phyloP scores from a whole-genome alignment of 2,113 vertebrate species.

The Apteryx owenii region DNA sequence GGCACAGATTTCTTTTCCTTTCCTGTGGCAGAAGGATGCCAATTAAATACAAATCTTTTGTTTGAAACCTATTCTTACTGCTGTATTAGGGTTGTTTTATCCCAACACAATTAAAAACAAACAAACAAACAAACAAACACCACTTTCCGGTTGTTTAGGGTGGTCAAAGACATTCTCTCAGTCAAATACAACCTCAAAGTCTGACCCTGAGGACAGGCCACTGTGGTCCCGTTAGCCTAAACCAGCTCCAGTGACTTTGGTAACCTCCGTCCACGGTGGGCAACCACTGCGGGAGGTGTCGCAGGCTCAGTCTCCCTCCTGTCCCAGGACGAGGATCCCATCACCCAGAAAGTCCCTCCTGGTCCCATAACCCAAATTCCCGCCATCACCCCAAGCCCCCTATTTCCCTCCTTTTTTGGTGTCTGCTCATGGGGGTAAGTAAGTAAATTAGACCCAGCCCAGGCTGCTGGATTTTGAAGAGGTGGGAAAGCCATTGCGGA shows the following conservation, averaged over 20 bases:
- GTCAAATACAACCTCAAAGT: not conserved
- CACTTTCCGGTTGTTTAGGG: not conserved
- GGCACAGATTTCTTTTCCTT: conserved; percentile 7
- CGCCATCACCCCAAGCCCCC: not conserved
- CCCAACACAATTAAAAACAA: not conserved
- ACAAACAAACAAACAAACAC: not conserved
- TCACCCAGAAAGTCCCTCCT: not conserved
- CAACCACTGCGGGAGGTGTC: not conserved
- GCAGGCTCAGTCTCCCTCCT: rapidly evolving
- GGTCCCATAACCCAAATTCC: not conserved
- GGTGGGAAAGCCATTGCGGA: not conserved
- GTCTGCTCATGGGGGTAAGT: not conserved
- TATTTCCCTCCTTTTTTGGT: not conserved
- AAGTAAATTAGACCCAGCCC: not conserved
- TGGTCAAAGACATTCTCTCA: not conserved
- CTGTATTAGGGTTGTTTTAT: not conserved
- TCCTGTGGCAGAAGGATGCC: conserved; percentile 32
- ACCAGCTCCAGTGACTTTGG: not conserved
- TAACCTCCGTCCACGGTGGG: rapidly evolving
- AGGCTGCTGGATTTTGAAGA: not conserved
- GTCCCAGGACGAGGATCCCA: not conserved
- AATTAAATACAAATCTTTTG: conserved; percentile 2
- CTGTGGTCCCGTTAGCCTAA: not conserved
- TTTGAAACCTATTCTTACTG: not conserved
- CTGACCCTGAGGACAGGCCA: not conserved